phyloP scores from a whole-genome alignment of 2,797 vertebrate genomes.

The Carcharodon carcharias region DNA sequence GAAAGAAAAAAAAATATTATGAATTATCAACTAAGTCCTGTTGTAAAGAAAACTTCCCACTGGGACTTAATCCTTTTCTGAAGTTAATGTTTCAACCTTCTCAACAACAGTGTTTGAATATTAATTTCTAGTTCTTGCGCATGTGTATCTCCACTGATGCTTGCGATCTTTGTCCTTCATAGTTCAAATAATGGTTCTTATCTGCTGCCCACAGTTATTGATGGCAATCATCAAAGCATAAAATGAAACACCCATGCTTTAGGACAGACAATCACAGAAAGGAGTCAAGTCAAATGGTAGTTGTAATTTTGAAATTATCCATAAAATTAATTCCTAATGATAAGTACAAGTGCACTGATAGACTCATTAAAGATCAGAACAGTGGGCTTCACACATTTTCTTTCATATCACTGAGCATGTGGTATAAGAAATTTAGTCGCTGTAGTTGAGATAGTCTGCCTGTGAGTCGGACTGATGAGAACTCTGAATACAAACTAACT shows the following conservation, averaged over 20 bases:
- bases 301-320: conserved; percentile 35
- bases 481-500: neutral
- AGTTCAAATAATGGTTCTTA: neutral
- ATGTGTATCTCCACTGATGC: neutral
- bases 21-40: conserved; percentile 21
- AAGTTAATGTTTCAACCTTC: neutral
- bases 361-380: conserved; percentile 21
- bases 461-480: neutral
- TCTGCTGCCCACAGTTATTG: neutral
- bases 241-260: neutral
- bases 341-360: neutral
- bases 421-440: neutral
- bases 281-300: neutral
- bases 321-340: conserved; percentile 16
- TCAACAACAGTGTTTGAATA: neutral
- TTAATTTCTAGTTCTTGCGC: neutral
- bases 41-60: neutral
- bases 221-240: neutral
- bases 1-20: neutral
- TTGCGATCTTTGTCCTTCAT: neutral
- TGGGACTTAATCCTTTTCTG: conserved; percentile 19
- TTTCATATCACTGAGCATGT: neutral
- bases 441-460: neutral
- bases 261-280: conserved; percentile 12
- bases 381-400: neutral